Base-by-base conservation (phyloP, 2,888 invertebrate species). In the Pseudococcus viburni region DNA sequence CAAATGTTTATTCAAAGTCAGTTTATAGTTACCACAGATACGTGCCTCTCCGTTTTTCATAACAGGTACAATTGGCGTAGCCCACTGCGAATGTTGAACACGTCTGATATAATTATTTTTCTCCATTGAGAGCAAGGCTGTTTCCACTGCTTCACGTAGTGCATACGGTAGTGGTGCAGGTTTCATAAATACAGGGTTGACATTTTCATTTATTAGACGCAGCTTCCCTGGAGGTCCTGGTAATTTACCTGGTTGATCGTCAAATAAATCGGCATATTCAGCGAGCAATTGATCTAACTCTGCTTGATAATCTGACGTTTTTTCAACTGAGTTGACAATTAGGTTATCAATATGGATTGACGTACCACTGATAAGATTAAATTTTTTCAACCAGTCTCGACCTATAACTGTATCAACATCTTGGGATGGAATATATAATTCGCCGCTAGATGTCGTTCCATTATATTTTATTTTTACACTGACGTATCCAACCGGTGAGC, bases 1-100 rank as follows among this genome's bases (percentile, higher is more conserved):
- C 17, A 91, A 85, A 73, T 84, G 84, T 80, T 89, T 86, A 73
- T 90, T 90, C 6, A 91, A 89, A 11, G 90, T 90, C 73, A 88
- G 19, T 89, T 90, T 90, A 85, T 90, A 90, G 88, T 90, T 89
- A 64, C 86, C 89, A 51, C 80, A 89, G 11, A 89, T 46, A 17
- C 89, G 46, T 9, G 89, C 88, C 2, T 19, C 77, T 4, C 86
- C 68, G 22, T 89, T 77, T 84, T 84, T 88, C 1, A 55, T 8
- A 85, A 88, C 64, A 12, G 33, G 33, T 11, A 88, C 88, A 15
- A 88, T 46, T 39, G 89, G 89, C 5, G 88, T 46, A 42, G 89
- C 90, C 89, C 89, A 90, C 22, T 89, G 80, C 33, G 86, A 84
- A 7, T 55, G 26, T 51, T 8, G 9, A 15, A 89, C 86, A 77